phyloP scores from a whole-genome alignment of 2,113 vertebrate genomes.

The Macquaria australasica region DNA sequence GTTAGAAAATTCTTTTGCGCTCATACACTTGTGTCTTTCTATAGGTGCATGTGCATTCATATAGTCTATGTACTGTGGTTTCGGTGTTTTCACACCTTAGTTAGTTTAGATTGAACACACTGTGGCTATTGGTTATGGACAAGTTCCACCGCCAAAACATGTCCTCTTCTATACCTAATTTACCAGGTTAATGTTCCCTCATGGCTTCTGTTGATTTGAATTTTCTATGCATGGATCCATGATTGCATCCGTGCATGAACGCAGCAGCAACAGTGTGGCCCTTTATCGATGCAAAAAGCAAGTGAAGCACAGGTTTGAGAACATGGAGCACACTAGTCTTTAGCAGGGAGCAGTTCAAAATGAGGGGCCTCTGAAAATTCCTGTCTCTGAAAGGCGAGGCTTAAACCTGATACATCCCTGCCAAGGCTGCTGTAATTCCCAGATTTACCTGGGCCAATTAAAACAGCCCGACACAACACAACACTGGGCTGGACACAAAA shows the following conservation, averaged over 20 bases:
- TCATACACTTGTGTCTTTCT: background rate
- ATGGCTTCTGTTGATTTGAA: background rate
- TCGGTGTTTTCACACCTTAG: too few relatives aligned
- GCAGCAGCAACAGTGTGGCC: background rate
- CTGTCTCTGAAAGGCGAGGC: slow-evolving; percentile 73
- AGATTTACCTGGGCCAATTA: slow-evolving; percentile 81
- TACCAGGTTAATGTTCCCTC: background rate
- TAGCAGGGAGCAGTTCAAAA: slow-evolving; percentile 63
- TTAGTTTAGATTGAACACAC: background rate
- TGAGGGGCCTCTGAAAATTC: slow-evolving; percentile 70
- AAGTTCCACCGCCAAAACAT: background rate
- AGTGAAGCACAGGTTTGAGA: slow-evolving; percentile 12
- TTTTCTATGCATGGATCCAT: background rate
- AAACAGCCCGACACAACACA: slow-evolving; percentile 52
- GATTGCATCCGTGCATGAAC: background rate
- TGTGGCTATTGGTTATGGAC: background rate
- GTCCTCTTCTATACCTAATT: background rate
- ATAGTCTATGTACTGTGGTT: background rate
- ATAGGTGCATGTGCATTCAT: background rate
- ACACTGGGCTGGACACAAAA: slow-evolving; percentile 34
- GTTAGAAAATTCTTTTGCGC: too few relatives aligned
- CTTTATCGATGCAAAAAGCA: background rate
- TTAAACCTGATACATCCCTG: slow-evolving; percentile 82
- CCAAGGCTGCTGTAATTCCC: slow-evolving; percentile 77
- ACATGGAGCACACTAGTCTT: slow-evolving; percentile 5